Base-by-base conservation (phyloP, 2,113 vertebrate genomes). In the Euleptes europaea region DNA sequence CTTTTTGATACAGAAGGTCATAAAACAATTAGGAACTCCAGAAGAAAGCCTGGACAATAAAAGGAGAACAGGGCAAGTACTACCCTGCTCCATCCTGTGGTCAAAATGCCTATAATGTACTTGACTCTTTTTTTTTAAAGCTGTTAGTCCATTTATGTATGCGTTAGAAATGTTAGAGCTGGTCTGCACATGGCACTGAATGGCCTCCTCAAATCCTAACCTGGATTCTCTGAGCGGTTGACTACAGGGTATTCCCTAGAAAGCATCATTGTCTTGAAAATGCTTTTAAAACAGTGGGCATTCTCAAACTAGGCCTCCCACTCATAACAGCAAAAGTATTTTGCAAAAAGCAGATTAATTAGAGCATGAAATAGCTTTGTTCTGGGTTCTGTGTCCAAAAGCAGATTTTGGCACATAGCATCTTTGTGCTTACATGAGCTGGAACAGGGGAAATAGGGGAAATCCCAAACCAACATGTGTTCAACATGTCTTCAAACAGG, bases 31-130 rank as follows among this genome's bases (percentile, higher is more conserved):
- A 70, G 4, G 33, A 67, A n/a, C 57, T 57, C 76, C 7, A 85
- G 51, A 42, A 26, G 11, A 28, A 67, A 38, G 26, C 31, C 40
- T 17, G 35, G 78, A 21, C 1, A 89, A 74, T 38, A 42, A 0
- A 2, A 91, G 49, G 15, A 47, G 31, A 75, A 21, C 31, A 88
- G 70, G 70, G 57, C n/a, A 87, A 74, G 72, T 44, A 63, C n/a
- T 84, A 9, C 12, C 17, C 40, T 3, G 35, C 0, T 72, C 47
- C 11, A 23, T 26, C 11, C 40, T 66, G 35, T 31, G 67, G 54
- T n/a, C 49, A 42, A 26, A 82, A 60, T 10, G 40, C 1, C 7
- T 0, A 0, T 63, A 71, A 66, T 40, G 26, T 35, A 65, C 44
- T 5, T 51, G 69, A 51, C 31, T 33, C 35, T 44, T 71, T 31